Percentiles rank a stretch among this genome's conserved stretches.
Conservation (phyloP, 1,140 invertebrate species). For the Tribolium castaneum region DNA sequence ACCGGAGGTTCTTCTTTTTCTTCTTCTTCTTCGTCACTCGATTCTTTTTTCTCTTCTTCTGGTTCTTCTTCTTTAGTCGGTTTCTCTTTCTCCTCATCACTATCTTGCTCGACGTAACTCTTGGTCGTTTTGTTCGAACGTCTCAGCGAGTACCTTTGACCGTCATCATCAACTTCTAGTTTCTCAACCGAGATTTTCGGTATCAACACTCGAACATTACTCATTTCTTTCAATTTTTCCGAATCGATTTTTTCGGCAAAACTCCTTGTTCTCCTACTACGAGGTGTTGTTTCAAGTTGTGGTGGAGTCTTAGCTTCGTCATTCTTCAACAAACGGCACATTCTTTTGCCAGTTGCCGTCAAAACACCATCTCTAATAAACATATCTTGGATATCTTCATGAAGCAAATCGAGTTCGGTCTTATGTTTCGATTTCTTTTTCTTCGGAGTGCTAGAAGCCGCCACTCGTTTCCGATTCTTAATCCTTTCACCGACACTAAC, state of each 20-base stretch:
- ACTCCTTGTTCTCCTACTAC: not conserved
- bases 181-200: constrained; percentile 51
- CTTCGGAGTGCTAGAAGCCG: constrained; percentile 11
- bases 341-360: constrained; percentile 67
- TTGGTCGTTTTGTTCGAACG: constrained; percentile 32
- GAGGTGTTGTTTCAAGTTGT: constrained; percentile 22
- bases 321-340: constrained; percentile 64
- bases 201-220: constrained; percentile 50
- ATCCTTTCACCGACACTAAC: constrained; percentile 55
- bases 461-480: constrained; percentile 51
- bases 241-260: not conserved
- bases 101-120: constrained; percentile 32
- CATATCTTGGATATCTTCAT: constrained; percentile 76
- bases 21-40: constrained; percentile 15
- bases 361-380: constrained; percentile 73
- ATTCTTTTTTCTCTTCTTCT: not conserved
- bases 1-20: constrained; percentile 29
- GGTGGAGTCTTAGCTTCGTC: constrained; percentile 43
- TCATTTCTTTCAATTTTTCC: constrained; percentile 45
- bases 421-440: constrained; percentile 51
- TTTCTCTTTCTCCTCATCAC: constrained; percentile 35
- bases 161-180: constrained; percentile 10
- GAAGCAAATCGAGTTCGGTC: constrained; percentile 70
- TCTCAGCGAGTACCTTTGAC: constrained; percentile 43
- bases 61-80: not conserved